Conservation (phyloP, 2,797 vertebrate species). For the Coccyzus lansbergi region DNA sequence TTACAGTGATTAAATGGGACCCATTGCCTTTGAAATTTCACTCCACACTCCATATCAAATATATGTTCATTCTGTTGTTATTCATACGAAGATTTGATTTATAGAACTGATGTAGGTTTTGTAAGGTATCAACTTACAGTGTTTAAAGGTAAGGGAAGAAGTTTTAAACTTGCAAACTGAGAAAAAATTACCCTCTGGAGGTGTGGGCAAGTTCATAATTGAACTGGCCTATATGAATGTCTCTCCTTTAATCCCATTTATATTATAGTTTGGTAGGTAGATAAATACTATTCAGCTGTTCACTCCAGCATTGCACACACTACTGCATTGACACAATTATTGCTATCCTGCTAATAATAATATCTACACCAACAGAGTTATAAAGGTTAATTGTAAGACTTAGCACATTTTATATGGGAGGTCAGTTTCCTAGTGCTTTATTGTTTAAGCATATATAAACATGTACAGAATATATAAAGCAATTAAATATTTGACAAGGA, state of each 20-base stretch:
- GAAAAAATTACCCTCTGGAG: background rate
- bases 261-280: background rate
- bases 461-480: background rate
- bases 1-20: slow-evolving; percentile 19
- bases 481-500: background rate
- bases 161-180: background rate
- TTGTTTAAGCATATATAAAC: slow-evolving; percentile 2
- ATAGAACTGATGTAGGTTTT: background rate
- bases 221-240: background rate
- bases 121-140: background rate
- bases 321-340: background rate
- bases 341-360: background rate
- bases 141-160: background rate
- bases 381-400: slow-evolving; percentile 1
- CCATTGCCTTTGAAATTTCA: slow-evolving; percentile 16
- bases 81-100: slow-evolving; percentile 13
- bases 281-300: background rate
- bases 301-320: background rate
- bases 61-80: background rate
- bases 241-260: background rate
- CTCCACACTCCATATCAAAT: background rate
- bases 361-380: background rate
- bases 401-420: background rate
- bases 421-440: background rate
- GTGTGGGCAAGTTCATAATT: background rate